Evolutionary conservation across 2,113 vertebrate genomes (phyloP).

Genomic region (Enhydra lutris): DNA sequence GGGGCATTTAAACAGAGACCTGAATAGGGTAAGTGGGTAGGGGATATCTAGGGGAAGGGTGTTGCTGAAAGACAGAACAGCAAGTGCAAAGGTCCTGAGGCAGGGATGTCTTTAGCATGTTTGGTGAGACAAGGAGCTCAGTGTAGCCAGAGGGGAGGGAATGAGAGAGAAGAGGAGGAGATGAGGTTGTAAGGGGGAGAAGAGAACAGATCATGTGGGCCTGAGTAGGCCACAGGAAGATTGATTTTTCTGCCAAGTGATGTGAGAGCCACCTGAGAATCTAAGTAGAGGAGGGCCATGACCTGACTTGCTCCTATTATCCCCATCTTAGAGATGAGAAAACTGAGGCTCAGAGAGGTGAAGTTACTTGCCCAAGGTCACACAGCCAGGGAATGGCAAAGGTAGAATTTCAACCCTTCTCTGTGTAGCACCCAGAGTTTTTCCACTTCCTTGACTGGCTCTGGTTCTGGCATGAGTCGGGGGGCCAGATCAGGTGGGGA

Average conservation of each 20-base stretch:
- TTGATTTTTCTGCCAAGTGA: not conserved
- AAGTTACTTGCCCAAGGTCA: not conserved
- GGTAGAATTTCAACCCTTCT: not conserved
- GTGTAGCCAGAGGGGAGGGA: not conserved
- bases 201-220: rapidly evolving
- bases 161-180: not conserved
- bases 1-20: not conserved
- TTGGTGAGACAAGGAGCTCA: not conserved
- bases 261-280: not conserved
- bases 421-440: not conserved
- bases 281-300: not conserved
- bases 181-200: not conserved
- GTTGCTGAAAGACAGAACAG: not conserved
- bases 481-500: not conserved
- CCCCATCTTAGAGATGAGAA: not conserved
- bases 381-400: not conserved
- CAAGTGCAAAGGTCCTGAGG: not conserved
- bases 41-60: not conserved
- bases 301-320: not conserved
- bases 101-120: not conserved
- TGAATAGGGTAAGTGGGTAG: not conserved
- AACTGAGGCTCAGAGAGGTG: not conserved
- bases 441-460: not conserved
- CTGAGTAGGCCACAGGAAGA: not conserved
- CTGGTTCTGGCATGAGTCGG: not conserved